Conservation (phyloP, 2,888 invertebrate genomes). For the Lepidochitona cinerea region DNA sequence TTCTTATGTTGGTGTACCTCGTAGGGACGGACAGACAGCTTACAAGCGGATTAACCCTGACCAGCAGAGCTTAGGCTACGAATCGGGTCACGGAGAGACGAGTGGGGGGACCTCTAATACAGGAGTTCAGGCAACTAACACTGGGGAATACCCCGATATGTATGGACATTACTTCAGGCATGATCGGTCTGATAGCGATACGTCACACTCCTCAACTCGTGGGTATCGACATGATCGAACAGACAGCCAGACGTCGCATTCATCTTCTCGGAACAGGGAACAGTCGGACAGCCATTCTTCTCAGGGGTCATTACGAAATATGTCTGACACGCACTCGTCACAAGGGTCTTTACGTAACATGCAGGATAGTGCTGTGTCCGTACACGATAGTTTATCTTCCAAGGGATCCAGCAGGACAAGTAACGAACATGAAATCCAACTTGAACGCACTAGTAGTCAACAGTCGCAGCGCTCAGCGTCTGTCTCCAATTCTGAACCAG, state of each 20-base stretch:
- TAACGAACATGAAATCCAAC: background rate
- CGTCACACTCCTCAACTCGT: constrained; percentile 65
- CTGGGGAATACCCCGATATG: constrained; percentile 29
- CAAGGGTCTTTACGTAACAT: constrained; percentile 63
- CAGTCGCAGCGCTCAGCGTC: background rate
- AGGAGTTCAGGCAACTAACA: constrained; percentile 54
- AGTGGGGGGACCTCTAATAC: constrained; percentile 31
- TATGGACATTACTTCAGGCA: constrained; percentile 47
- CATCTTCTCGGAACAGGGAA: constrained; percentile 48
- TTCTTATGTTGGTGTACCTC: constrained; percentile 63
- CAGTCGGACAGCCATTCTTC: constrained; percentile 71
- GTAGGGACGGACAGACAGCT: constrained; percentile 44
- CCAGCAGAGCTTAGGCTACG: constrained; percentile 36
- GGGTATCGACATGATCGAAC: constrained; percentile 41
- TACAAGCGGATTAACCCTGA: constrained; percentile 58
- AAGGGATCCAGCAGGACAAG: constrained; percentile 40
- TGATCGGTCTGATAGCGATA: constrained; percentile 67
- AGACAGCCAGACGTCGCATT: constrained; percentile 54
- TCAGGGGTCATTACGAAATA: constrained; percentile 74
- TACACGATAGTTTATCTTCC: constrained; percentile 54
- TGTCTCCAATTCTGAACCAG: constrained; percentile 52
- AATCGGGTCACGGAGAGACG: background rate
- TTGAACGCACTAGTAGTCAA: background rate
- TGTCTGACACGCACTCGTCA: constrained; percentile 64
- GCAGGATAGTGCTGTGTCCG: constrained; percentile 54